These are phyloP conservation scores for Carollia perspicillata DNA, from an alignment of 2,113 vertebrate genomes.

Conservation along the genomic window DNA sequence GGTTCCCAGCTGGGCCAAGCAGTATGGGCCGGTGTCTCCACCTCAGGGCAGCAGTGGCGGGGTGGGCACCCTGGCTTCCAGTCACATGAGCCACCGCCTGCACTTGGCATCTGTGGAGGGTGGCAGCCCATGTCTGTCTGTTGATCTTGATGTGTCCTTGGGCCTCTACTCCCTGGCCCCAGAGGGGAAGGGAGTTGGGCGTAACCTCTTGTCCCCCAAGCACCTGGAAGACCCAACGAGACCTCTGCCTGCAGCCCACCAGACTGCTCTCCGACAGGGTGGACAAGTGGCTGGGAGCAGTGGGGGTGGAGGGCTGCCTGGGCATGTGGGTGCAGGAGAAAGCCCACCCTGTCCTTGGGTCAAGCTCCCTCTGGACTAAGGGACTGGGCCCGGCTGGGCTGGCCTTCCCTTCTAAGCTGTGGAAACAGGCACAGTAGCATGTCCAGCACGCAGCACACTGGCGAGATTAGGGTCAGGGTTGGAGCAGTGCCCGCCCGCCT, in stretches of 20 bases:
- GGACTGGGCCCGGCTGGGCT: accelerated
- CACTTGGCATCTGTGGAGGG: background rate
- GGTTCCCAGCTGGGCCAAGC: accelerated
- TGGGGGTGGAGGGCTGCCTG: background rate
- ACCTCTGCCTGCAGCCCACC: background rate
- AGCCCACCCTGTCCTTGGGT: background rate
- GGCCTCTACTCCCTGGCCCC: background rate
- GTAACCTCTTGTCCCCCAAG: background rate
- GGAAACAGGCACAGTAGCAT: background rate
- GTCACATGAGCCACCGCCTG: accelerated
- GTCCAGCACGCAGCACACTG: background rate
- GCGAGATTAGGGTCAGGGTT: accelerated
- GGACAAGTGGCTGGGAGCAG: background rate
- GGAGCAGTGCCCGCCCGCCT: too few relatives aligned
- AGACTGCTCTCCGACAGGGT: background rate
- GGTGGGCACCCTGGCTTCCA: accelerated
- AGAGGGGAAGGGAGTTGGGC: background rate
- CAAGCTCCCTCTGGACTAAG: background rate
- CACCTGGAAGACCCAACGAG: background rate
- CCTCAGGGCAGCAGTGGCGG: accelerated
- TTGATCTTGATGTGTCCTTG: background rate
- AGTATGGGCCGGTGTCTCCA: accelerated
- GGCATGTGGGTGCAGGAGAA: background rate
- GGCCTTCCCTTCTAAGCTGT: background rate
- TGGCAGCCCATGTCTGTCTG: accelerated